These are phyloP conservation scores for Tipula confusa DNA, from an alignment of 2,888 invertebrate genomes.

Conservation along the genomic window DNA sequence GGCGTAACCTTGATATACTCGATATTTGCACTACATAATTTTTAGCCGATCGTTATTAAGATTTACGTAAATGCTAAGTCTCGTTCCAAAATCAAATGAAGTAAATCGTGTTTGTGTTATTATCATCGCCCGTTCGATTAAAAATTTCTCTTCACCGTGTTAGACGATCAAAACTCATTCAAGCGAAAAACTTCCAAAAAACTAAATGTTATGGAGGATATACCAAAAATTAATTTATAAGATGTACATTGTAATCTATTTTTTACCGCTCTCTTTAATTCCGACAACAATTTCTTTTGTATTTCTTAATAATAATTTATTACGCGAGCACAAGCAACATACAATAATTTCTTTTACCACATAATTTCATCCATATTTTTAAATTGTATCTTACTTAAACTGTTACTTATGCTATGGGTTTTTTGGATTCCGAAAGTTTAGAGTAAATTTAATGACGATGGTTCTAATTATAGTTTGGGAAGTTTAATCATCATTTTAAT, in stretches of 20 bases:
- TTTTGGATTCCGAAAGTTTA: background rate
- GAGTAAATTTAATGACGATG: background rate
- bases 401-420: background rate
- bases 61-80: background rate
- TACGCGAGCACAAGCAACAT: background rate
- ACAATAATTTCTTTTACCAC: background rate
- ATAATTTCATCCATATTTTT: background rate
- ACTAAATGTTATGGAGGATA: background rate
- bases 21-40: background rate
- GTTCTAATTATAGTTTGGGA: background rate
- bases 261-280: conserved; percentile 13
- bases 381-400: conserved; percentile 14
- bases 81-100: background rate
- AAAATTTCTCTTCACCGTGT: background rate
- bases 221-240: background rate
- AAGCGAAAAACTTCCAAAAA: background rate
- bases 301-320: background rate
- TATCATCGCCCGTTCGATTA: background rate
- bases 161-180: background rate
- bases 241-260: background rate
- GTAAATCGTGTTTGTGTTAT: background rate
- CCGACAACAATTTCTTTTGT: background rate
- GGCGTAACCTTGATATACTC: background rate
- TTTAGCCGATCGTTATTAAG: background rate
- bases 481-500: background rate